Conservation (phyloP, 2,888 invertebrate species). For the Choreutis nemorana region DNA sequence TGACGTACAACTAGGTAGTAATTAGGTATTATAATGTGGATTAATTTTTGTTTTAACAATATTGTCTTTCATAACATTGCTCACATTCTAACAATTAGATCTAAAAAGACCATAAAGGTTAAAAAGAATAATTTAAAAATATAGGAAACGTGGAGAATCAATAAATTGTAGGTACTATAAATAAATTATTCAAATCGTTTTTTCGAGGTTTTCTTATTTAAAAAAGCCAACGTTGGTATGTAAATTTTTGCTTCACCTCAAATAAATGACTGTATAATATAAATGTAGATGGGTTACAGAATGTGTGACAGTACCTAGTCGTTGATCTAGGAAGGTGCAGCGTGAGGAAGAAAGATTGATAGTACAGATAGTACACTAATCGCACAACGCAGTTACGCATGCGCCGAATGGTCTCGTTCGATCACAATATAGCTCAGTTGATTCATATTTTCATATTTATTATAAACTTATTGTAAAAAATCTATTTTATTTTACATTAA, state of each 20-base stretch:
- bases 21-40: constrained; percentile 54
- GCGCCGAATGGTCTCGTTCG: constrained; percentile 37
- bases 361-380: constrained; percentile 25
- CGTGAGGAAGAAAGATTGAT: constrained; percentile 32
- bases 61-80: constrained; percentile 61
- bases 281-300: no score
- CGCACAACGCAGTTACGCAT: constrained; percentile 15
- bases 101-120: constrained; percentile 17
- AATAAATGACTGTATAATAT: no score
- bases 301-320: constrained; percentile 4
- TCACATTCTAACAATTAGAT: constrained; percentile 23
- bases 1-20: constrained; percentile 33
- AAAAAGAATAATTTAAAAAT: no score
- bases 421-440: constrained; percentile 66
- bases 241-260: no score
- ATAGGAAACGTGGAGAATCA: no score
- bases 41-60: constrained; percentile 58
- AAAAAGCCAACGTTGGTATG: no score
- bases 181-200: constrained; percentile 4
- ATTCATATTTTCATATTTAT: constrained; percentile 44
- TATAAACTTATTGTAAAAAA: constrained; percentile 58
- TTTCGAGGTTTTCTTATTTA: no score
- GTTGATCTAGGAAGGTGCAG: constrained; percentile 29
- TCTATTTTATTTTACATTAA: constrained; percentile 44
- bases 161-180: no score